Conservation (phyloP, 2,113 vertebrate species). For the Rhinoderma darwinii region DNA sequence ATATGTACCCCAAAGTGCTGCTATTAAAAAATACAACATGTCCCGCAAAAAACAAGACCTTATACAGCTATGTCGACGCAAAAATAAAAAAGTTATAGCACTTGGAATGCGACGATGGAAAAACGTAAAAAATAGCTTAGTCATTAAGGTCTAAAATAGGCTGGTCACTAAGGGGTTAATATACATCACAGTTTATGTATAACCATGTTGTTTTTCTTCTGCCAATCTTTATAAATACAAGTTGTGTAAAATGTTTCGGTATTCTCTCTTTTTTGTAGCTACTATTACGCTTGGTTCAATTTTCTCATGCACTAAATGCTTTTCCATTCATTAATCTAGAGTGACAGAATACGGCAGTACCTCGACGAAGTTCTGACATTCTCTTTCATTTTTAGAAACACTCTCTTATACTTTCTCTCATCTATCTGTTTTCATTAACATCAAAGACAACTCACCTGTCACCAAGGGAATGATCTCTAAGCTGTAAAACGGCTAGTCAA, state of each 20-base stretch:
- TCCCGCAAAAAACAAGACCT: no score
- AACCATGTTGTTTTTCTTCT: no score
- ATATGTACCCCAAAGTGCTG: no score
- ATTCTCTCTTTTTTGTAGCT: background rate
- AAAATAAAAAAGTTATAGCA: no score
- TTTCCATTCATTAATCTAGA: background rate
- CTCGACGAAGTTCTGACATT: background rate
- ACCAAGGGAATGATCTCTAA: constrained; percentile 10
- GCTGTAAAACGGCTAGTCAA: constrained; percentile 26
- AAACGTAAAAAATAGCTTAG: no score
- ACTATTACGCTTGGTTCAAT: background rate
- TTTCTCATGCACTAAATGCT: background rate
- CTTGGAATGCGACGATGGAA: no score
- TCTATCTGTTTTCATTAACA: constrained; percentile 15
- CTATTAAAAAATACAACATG: no score
- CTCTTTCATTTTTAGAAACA: background rate
- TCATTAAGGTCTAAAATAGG: no score
- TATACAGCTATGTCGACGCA: no score
- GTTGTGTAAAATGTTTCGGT: background rate
- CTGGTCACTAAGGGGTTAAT: no score
- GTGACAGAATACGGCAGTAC: background rate
- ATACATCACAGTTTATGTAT: no score
- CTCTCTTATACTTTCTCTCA: background rate
- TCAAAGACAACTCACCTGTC: constrained; percentile 11
- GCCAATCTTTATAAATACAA: no score